Base-by-base conservation (phyloP, 2,888 invertebrate species). In the Schizotus pectinicornis region DNA sequence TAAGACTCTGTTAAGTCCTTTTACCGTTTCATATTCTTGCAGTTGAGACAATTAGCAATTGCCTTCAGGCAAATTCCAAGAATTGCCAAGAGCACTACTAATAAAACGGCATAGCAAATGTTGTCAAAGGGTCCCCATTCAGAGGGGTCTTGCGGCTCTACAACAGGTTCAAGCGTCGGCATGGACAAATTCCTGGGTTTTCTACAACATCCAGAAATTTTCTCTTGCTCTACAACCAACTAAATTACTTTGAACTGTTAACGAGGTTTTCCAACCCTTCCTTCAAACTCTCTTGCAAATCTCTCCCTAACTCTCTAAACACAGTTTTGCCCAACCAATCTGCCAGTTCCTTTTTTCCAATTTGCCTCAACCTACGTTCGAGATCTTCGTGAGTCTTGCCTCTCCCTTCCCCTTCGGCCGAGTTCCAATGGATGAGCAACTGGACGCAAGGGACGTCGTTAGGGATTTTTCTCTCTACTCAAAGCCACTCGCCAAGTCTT, bases 301-400 rank as follows among this genome's bases (percentile, higher is more conserved):
- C 84, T 51, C 79, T 74, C 2, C 82, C 81, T 30, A 88, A 72
- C 63, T 85, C 79, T 36, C 81, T 78, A 68, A 86, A 87, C 0
- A 85, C 82, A 0, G 82, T 81, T 57, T 77, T 80, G 6, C 85
- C 84, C 0, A 89, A 70, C 87, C 87, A 87, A 64, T 85, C 82
- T 0, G 88, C 86, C 47, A 88, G 72, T 60, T 86, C 83, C 0
- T 62, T 59, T 63, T 82, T 83, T 13, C 82, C 83, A 54, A 88
- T 77, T 74, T 87, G 86, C 5, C 84, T 80, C 14, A 89, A 74
- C 64, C 87, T 81, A 38, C 81, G 82, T 42, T 80, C 80, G 7
- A 88, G 65, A 8, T 80, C 69, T 66, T 83, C 83, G 63, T 88
- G 87, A 2, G 83, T 83, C 71, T 83, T 82, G 0, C 84, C 83